These are phyloP conservation scores for Drosophila putrida DNA, from an alignment of 2,888 invertebrate species.

Conservation along the genomic window DNA sequence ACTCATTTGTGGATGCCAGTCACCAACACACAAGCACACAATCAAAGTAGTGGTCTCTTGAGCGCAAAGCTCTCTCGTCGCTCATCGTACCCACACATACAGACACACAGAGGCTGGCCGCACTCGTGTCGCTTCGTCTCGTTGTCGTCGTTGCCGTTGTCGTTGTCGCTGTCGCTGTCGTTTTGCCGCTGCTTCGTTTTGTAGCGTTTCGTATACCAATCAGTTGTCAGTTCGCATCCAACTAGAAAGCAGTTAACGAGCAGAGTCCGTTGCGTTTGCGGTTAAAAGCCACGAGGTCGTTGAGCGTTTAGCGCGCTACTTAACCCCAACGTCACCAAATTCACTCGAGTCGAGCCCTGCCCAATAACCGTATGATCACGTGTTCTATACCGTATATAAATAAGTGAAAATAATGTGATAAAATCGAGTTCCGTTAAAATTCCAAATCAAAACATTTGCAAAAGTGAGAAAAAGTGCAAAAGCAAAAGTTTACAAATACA, in stretches of 20 bases:
- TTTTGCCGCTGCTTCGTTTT: slow-evolving; percentile 54
- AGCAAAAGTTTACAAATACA: slow-evolving; percentile 35
- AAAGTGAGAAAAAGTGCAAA: slow-evolving; percentile 36
- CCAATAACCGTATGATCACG: slow-evolving; percentile 47
- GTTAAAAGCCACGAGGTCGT: slow-evolving; percentile 86
- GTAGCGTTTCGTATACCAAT: slow-evolving; percentile 71
- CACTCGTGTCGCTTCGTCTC: slow-evolving; percentile 47
- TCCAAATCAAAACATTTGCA: slow-evolving; percentile 54
- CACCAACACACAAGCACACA: slow-evolving; percentile 18
- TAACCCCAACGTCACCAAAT: slow-evolving; percentile 62
- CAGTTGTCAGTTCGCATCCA: slow-evolving; percentile 86
- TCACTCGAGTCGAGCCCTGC: slow-evolving; percentile 22
- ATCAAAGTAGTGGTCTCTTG: slow-evolving; percentile 7
- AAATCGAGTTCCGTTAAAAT: slow-evolving; percentile 16
- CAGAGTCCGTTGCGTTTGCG: slow-evolving; percentile 83
- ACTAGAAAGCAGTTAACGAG: slow-evolving; percentile 85
- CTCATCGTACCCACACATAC: slow-evolving; percentile 14
- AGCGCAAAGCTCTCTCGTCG: slow-evolving; percentile 43
- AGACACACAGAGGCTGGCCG: slow-evolving; percentile 16
- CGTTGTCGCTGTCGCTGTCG: slow-evolving; percentile 25
- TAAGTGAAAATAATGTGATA: slow-evolving; percentile 35
- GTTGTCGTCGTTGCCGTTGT: slow-evolving; percentile 28
- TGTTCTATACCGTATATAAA: slow-evolving; percentile 25
- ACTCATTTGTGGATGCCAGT: slow-evolving; percentile 58
- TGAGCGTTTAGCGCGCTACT: slow-evolving; percentile 67